Percentiles rank a stretch among this genome's conserved stretches.
Conservation (phyloP, 2,113 vertebrate species). For the Datnioides undecimradiatus region DNA sequence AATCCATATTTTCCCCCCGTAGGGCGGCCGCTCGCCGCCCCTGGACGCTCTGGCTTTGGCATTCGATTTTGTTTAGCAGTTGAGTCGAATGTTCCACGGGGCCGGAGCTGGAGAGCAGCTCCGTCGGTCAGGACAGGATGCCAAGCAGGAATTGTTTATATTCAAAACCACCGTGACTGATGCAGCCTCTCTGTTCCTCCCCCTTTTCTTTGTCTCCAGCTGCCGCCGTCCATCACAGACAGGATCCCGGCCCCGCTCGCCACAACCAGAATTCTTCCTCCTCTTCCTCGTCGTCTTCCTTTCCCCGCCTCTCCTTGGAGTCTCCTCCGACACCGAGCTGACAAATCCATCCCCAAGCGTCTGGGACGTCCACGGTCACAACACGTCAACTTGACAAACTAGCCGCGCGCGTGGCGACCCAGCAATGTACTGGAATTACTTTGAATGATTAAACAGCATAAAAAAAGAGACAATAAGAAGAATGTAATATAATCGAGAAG, state of each 20-base stretch:
- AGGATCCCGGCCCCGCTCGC: slow-evolving; percentile 48
- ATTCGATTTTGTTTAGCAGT: slow-evolving; percentile 46
- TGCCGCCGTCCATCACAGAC: slow-evolving; percentile 73
- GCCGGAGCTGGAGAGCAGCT: slow-evolving; percentile 18
- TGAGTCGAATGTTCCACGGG: slow-evolving; percentile 61
- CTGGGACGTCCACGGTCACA: slow-evolving; percentile 45
- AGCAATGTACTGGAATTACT: slow-evolving; percentile 61
- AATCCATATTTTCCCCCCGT: slow-evolving; percentile 57
- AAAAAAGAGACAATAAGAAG: slow-evolving; percentile 80
- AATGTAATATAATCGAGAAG: slow-evolving; percentile 86
- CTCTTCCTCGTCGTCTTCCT: slow-evolving; percentile 66
- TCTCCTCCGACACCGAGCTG: slow-evolving; percentile 73
- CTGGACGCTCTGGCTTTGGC: slow-evolving; percentile 31
- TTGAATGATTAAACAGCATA: slow-evolving; percentile 68
- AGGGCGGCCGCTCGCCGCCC: slow-evolving; percentile 8
- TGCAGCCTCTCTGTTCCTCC: slow-evolving; percentile 34
- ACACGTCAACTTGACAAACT: slow-evolving; percentile 57
- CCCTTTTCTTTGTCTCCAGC: slow-evolving; percentile 55
- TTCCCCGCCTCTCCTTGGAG: slow-evolving; percentile 61
- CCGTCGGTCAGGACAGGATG: slow-evolving; percentile 44
- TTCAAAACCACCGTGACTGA: slow-evolving; percentile 75
- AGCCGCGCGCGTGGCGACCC: slow-evolving; percentile 61
- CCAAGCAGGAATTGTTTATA: slow-evolving; percentile 66
- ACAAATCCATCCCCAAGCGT: slow-evolving; percentile 49
- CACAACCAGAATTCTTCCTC: slow-evolving; percentile 65